Evolutionary conservation across 1,140 invertebrate species (phyloP).

Genomic region (Drosophila nigrodunni): DNA sequence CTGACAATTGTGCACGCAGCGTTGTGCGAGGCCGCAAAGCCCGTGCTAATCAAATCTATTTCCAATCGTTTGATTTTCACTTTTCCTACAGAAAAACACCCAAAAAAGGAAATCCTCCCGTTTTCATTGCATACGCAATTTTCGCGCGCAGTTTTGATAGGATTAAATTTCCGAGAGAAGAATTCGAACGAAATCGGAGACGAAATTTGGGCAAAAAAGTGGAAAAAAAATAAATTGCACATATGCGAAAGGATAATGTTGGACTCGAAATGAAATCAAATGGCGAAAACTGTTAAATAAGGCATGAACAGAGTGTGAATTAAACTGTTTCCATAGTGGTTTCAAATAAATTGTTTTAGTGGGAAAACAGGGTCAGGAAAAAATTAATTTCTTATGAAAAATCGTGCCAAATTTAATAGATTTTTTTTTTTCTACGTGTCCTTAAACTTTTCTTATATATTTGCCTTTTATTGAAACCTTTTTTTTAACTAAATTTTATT

Average conservation of each 20-base stretch:
- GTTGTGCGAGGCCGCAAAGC: background rate
- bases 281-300: background rate
- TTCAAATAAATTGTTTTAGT: background rate
- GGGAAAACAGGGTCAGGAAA: background rate
- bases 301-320: background rate
- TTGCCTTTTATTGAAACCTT: background rate
- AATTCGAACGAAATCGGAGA: conserved; percentile 58
- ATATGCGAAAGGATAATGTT: conserved; percentile 77
- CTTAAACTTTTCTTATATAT: background rate
- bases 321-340: background rate
- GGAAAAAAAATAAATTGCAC: conserved; percentile 46
- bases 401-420: no score
- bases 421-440: no score
- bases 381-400: no score
- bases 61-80: conserved; percentile 81
- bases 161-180: conserved; percentile 72
- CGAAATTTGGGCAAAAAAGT: conserved; percentile 25
- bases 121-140: conserved; percentile 47
- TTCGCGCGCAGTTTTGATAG: conserved; percentile 66
- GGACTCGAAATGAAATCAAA: background rate
- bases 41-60: conserved; percentile 81
- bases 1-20: conserved; percentile 71
- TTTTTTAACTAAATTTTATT: no score
- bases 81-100: conserved; percentile 47
- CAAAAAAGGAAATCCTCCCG: conserved; percentile 39